These are phyloP conservation scores for Coleophora flavipennella DNA, from an alignment of 2,888 invertebrate genomes.

Conservation along the genomic window DNA sequence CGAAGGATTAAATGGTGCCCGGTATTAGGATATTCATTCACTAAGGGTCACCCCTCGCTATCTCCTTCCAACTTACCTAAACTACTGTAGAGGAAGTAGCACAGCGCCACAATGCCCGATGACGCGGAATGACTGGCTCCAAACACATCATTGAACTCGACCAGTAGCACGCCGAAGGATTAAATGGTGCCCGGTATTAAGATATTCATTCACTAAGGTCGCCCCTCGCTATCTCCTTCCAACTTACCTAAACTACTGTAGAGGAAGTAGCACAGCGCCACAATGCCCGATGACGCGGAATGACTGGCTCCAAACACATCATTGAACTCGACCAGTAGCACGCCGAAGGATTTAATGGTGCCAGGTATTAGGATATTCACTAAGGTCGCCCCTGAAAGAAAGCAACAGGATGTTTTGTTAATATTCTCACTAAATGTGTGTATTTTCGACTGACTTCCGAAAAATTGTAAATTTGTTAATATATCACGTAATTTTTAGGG, in stretches of 20 bases:
- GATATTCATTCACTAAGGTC: slow-evolving; percentile 77
- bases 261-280: slow-evolving; percentile 89
- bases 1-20: slow-evolving; percentile 90
- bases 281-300: slow-evolving; percentile 85
- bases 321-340: slow-evolving; percentile 85
- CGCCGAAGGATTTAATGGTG: slow-evolving; percentile 90
- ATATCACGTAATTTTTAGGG: too few relatives aligned
- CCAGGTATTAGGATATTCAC: slow-evolving; percentile 90
- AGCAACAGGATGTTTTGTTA: too few relatives aligned
- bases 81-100: slow-evolving; percentile 91
- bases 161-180: slow-evolving; percentile 88
- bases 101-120: slow-evolving; percentile 88
- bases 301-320: slow-evolving; percentile 83
- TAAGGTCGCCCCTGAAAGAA: slow-evolving; percentile 80
- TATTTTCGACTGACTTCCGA: too few relatives aligned
- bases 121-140: slow-evolving; percentile 80
- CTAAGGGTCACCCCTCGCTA: background rate
- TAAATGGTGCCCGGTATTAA: slow-evolving; percentile 90
- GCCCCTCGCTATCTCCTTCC: background rate
- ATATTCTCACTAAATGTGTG: too few relatives aligned
- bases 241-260: slow-evolving; percentile 88
- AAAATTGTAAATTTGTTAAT: too few relatives aligned
- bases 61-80: slow-evolving; percentile 80
- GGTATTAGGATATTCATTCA: slow-evolving; percentile 89
- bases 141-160: slow-evolving; percentile 87